These are phyloP conservation scores for Lepidurus arcticus DNA, from an alignment of 1,140 invertebrate species.

Conservation along the genomic window DNA sequence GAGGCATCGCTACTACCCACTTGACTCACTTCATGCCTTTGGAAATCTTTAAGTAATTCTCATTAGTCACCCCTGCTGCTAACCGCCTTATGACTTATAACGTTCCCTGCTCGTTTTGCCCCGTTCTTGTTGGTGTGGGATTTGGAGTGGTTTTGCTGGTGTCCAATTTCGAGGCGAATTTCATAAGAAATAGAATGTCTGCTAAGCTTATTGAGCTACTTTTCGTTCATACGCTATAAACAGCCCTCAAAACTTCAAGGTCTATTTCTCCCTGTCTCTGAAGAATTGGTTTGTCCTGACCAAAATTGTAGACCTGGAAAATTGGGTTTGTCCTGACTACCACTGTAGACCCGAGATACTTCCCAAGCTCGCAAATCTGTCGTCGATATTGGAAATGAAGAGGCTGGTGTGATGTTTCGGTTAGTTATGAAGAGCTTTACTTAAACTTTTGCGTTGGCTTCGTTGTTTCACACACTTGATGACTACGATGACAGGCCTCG, in stretches of 20 bases:
- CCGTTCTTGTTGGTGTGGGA: background rate
- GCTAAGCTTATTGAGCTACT: background rate
- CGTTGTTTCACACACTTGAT: constrained; percentile 15
- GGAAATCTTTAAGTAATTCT: background rate
- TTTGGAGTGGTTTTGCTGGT: background rate
- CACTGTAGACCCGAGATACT: background rate
- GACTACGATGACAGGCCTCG: background rate
- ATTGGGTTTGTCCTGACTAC: background rate
- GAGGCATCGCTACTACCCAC: constrained; percentile 5
- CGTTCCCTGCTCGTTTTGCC: background rate
- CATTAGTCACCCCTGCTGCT: constrained; percentile 12
- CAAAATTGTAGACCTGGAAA: background rate
- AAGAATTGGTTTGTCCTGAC: background rate
- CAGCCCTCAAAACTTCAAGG: background rate
- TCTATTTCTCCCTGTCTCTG: background rate
- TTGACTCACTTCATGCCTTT: background rate
- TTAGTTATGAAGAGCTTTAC: constrained; percentile 5
- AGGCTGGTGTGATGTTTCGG: constrained; percentile 1
- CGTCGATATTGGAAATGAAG: background rate
- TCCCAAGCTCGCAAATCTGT: background rate
- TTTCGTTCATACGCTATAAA: background rate
- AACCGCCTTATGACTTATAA: background rate
- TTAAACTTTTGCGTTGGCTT: background rate
- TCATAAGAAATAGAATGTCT: background rate
- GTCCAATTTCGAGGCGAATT: background rate